Base-by-base conservation (phyloP, 2,797 vertebrate species). In the Petrocephalus schoutedeni region DNA sequence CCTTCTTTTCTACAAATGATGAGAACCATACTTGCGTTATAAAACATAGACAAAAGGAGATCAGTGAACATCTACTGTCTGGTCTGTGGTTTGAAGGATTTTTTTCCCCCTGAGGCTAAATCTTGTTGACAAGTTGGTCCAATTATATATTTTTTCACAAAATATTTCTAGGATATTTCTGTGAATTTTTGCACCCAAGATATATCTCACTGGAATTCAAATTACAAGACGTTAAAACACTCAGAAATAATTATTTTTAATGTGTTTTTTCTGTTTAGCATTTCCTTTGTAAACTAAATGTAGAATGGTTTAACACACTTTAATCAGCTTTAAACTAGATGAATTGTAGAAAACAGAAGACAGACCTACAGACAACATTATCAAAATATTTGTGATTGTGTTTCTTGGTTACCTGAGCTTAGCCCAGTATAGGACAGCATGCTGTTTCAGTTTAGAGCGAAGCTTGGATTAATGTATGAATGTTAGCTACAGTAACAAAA, bases 111-210 rank as follows among this genome's bases (percentile, higher is more conserved):
- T 77, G 36, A 77, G 36, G 71, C 36, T 49, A 80, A 80, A 49
- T 80, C 36, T 80, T 80, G 74, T 80, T 80, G 74, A 80, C 74
- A 80, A 49, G 74, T 80, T 80, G 45, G 74, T 49, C 74, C 74
- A 80, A 80, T 80, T 80, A 45, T 49, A 80, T 80, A 8, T 80
- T 80, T 80, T 80, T 45, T 41, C 41, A 80, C 36, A 49, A 80
- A 80, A 80, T 49, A n/a, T 49, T 80, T 80, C 36, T 80, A 49
- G 74, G 74, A 49, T 80, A 80, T 49, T 80, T n/a, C 74, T 80
- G 74, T 80, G 74, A 45, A 45, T 77, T 77, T 77, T 45, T 45
- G 32, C 16, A 77, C 71, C 71, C 16, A 9, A 14, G 36, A 6
- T 3, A 77, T 77, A 45, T 45, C 32, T 45, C 36, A 41, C 32